Base-by-base conservation (phyloP, 2,797 vertebrate genomes). In the Varecia variegata region DNA sequence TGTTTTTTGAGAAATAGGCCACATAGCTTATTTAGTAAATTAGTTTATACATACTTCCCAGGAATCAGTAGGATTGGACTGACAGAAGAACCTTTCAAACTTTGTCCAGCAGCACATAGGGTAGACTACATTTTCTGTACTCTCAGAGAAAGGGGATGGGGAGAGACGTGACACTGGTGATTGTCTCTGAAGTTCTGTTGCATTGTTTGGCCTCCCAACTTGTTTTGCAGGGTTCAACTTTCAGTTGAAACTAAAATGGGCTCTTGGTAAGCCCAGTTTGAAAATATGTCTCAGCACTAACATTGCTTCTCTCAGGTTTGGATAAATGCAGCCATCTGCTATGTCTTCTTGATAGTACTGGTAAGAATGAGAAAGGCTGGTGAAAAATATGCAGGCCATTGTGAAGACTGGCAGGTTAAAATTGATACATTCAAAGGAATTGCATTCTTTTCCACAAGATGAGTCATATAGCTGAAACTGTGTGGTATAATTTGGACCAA, bases 111-210 rank as follows among this genome's bases (percentile, higher is more conserved):
- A 58, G 17, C 38, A 35, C 23, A 4, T 68, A 21, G 43, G 20
- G 5, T 86, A 67, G 45, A 54, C 27, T 47, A 10, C 15, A 45
- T 54, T 85, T 91, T 89, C 60, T 89, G 30, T 21, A 71, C 18
- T 68, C 20, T 91, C n/a, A 67, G 77, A 89, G 79, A 67, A 47
- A 94, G 17, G 7, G 14, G 1, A 2, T 58, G 27, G n/a, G 58
- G 21, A 93, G n/a, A 7, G 21, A 10, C 58, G 11, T 71, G 35
- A 45, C 23, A 3, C 11, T 91, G 35, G 5, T 54, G 91, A 94
- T 79, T 94, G 62, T 88, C 67, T 90, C 20, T 52, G 80, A 89
- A 95, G 89, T 92, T 90, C 38, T 92, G 74, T 87, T 94, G 71
- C 15, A 54, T 62, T 5, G 5, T 81, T 87, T 93, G 88, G 38